phyloP scores from a whole-genome alignment of 2,113 vertebrate species.

The Panthera leo region DNA sequence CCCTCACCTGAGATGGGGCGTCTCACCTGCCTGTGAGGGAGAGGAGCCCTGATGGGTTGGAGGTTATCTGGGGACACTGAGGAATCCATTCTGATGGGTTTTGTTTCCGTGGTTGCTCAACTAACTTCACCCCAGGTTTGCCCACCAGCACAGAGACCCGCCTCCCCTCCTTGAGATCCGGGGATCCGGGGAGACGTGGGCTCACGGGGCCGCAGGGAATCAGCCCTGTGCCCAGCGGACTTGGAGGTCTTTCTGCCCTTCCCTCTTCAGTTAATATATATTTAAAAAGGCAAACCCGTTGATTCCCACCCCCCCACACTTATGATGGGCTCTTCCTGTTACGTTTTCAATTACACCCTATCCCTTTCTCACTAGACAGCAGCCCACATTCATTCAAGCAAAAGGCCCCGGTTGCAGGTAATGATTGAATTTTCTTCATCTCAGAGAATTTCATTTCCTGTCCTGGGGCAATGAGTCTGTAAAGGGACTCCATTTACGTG shows the following conservation, averaged over 20 bases:
- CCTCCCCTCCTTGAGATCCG: fast-evolving
- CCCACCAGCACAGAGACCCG: fast-evolving
- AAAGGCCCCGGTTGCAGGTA: slow-evolving; percentile 79
- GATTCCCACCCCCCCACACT: slow-evolving; percentile 38
- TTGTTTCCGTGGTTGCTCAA: background rate
- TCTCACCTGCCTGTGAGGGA: background rate
- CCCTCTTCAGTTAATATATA: slow-evolving; percentile 60
- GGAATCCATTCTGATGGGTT: too few species aligned
- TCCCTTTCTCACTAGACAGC: slow-evolving; percentile 77
- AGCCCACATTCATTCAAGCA: slow-evolving; percentile 78
- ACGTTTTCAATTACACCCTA: slow-evolving; percentile 80
- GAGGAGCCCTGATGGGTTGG: background rate
- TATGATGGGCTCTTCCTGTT: slow-evolving; percentile 68
- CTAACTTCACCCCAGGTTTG: too few species aligned
- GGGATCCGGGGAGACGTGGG: too few species aligned
- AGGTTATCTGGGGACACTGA: background rate
- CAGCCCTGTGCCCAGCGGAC: background rate
- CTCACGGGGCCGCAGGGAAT: background rate
- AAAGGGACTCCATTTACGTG: fast-evolving
- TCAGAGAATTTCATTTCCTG: slow-evolving; percentile 80
- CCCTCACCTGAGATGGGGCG: background rate
- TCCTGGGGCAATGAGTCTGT: slow-evolving; percentile 48
- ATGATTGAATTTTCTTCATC: slow-evolving; percentile 83
- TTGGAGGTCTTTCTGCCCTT: background rate
- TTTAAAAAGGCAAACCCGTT: slow-evolving; percentile 69